These are phyloP conservation scores for Thumatha senex DNA, from an alignment of 2,888 invertebrate species.

Conservation along the genomic window DNA sequence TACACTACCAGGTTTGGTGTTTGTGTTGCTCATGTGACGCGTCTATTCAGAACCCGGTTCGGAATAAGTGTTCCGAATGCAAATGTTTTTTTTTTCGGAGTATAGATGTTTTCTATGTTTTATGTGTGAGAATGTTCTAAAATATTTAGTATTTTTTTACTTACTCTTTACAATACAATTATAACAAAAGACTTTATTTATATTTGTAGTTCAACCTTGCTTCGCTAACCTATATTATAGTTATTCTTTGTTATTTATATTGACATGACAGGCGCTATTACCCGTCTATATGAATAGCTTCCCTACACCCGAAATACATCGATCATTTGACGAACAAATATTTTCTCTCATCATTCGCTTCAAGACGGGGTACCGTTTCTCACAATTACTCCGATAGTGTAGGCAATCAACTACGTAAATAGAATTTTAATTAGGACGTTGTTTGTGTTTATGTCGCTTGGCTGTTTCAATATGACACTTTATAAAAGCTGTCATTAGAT, in stretches of 20 bases:
- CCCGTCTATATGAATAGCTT: conserved; percentile 12
- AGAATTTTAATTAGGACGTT: conserved; percentile 6
- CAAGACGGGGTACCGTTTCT: conserved; percentile 12
- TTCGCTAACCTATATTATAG: conserved; percentile 17
- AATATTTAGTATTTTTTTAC: too few species aligned
- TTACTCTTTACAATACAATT: too few species aligned
- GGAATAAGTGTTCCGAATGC: too few species aligned
- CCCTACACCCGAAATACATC: conserved; percentile 27
- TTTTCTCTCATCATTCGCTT: conserved; percentile 17
- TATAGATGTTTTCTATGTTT: too few species aligned
- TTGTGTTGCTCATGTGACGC: too few species aligned
- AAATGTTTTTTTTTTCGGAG: too few species aligned
- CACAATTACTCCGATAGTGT: conserved; percentile 20
- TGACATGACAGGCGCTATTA: conserved; percentile 22
- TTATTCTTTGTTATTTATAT: conserved; percentile 10
- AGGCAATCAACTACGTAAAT: not conserved
- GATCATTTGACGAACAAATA: conserved; percentile 39
- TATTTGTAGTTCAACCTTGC: too few species aligned
- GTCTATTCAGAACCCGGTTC: too few species aligned
- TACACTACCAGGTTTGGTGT: too few species aligned
- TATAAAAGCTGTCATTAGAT: not conserved
- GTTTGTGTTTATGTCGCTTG: not conserved
- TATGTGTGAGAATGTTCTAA: too few species aligned
- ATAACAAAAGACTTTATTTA: too few species aligned
- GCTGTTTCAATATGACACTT: not conserved